Conservation (phyloP, 2,888 invertebrate species). For the Pasiphila rectangulata region DNA sequence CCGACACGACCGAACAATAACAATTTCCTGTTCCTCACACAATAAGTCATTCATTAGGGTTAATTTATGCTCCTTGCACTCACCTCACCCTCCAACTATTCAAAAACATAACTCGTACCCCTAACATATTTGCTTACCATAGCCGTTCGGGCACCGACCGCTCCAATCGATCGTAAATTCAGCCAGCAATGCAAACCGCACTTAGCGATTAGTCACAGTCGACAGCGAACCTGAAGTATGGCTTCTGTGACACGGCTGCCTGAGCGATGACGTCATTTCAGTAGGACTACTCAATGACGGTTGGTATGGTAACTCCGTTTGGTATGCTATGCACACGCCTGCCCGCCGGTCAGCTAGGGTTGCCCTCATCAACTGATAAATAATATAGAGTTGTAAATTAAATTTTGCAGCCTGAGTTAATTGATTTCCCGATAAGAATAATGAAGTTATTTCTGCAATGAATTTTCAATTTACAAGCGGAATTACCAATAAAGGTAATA, state of each 20-base stretch:
- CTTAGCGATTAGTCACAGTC: slow-evolving; percentile 44
- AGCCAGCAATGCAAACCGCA: slow-evolving; percentile 54
- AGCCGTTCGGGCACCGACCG: slow-evolving; percentile 35
- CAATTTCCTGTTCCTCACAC: slow-evolving; percentile 74
- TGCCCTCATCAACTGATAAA: slow-evolving; percentile 1
- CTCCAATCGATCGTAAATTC: slow-evolving; percentile 42
- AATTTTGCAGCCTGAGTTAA: slow-evolving; percentile 19
- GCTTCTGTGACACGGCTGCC: slow-evolving; percentile 73
- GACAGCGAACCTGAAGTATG: slow-evolving; percentile 46
- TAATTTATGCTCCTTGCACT: slow-evolving; percentile 76
- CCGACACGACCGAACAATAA: slow-evolving; percentile 68
- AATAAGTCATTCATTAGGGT: slow-evolving; percentile 79
- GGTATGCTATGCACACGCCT: slow-evolving; percentile 27
- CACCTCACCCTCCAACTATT: slow-evolving; percentile 57
- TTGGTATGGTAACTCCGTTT: slow-evolving; percentile 36
- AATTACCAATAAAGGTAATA: slow-evolving; percentile 21
- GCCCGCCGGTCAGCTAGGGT: slow-evolving; percentile 36
- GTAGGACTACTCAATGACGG: slow-evolving; percentile 56
- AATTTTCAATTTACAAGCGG: slow-evolving; percentile 18
- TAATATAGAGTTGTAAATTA: slow-evolving; percentile 30
- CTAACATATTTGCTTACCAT: slow-evolving; percentile 39
- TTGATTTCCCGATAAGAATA: slow-evolving; percentile 23
- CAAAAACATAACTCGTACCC: slow-evolving; percentile 39
- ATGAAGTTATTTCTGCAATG: slow-evolving; percentile 25
- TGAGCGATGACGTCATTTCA: slow-evolving; percentile 67